Percentiles rank a stretch among this genome's conserved stretches.
Conservation (phyloP, 2,888 invertebrate species). For the Pardosa pseudoannulata region DNA sequence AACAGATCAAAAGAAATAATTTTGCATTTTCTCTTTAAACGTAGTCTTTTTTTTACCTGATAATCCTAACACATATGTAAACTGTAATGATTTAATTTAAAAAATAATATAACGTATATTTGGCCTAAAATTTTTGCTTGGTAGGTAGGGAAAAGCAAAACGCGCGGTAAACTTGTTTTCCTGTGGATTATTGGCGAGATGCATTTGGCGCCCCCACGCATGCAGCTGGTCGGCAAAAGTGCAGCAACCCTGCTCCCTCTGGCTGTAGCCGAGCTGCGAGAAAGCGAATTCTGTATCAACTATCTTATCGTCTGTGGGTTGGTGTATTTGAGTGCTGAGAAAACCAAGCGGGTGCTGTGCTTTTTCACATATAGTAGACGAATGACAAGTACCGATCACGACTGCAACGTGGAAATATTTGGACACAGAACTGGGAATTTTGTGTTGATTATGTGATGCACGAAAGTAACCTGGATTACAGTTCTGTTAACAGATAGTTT, state of each 20-base stretch:
- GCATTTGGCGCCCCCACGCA: background rate
- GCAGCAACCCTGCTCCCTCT: constrained; percentile 15
- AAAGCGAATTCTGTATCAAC: constrained; percentile 15
- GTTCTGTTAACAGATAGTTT: background rate
- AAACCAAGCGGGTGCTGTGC: background rate
- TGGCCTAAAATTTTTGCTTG: too few relatives aligned
- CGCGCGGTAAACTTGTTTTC: too few relatives aligned
- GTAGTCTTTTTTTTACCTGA: too few relatives aligned
- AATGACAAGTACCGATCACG: background rate
- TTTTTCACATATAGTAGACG: background rate
- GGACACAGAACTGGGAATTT: background rate
- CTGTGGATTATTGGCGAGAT: background rate
- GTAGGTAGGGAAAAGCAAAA: too few relatives aligned
- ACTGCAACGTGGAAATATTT: background rate
- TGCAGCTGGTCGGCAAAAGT: background rate
- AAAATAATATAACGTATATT: too few relatives aligned
- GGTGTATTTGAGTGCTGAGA: background rate
- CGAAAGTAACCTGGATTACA: background rate
- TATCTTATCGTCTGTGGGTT: background rate
- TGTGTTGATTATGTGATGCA: background rate
- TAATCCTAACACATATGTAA: too few relatives aligned
- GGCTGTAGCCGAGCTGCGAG: constrained; percentile 2
- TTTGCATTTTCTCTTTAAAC: too few relatives aligned
- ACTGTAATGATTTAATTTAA: too few relatives aligned
- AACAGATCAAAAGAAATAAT: too few relatives aligned